Evolutionary conservation across 2,113 vertebrate genomes (phyloP).

Genomic region (Melanostigma gelatinosum): DNA sequence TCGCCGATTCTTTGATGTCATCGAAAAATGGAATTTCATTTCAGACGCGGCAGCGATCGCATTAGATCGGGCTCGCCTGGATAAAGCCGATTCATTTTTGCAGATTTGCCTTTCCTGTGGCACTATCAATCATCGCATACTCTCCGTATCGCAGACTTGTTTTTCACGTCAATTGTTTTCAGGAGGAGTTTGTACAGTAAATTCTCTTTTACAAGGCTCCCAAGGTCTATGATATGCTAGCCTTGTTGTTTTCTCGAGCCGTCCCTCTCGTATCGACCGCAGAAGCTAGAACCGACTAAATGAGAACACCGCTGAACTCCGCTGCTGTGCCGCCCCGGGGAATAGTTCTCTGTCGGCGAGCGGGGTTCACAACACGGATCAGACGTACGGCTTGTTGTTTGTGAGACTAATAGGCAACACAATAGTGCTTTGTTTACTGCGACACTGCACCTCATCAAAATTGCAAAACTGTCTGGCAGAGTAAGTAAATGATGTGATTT

Average conservation of each 20-base stretch:
- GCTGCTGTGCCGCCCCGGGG: slow-evolving; percentile 69
- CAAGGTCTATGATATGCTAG: slow-evolving; percentile 61
- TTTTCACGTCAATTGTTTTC: slow-evolving; percentile 49
- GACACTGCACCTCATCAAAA: slow-evolving; percentile 60
- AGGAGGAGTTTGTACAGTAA: slow-evolving; percentile 60
- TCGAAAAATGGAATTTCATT: slow-evolving; percentile 74
- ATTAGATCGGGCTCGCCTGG: slow-evolving; percentile 70
- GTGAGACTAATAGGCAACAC: slow-evolving; percentile 65
- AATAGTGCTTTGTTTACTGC: slow-evolving; percentile 43
- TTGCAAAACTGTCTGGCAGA: slow-evolving; percentile 36
- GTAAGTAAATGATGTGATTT: slow-evolving; percentile 4
- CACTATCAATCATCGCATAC: slow-evolving; percentile 58
- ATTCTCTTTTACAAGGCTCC: slow-evolving; percentile 74
- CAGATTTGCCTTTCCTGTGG: slow-evolving; percentile 66
- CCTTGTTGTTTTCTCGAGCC: slow-evolving; percentile 54
- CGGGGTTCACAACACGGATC: slow-evolving; percentile 75
- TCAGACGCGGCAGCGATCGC: slow-evolving; percentile 63
- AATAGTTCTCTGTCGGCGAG: slow-evolving; percentile 77
- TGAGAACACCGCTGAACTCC: slow-evolving; percentile 73
- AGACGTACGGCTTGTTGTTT: slow-evolving; percentile 57
- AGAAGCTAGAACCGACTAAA: slow-evolving; percentile 54
- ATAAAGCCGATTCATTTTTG: slow-evolving; percentile 72
- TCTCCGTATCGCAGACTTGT: slow-evolving; percentile 42
- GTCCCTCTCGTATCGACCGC: slow-evolving; percentile 54
- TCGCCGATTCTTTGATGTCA: slow-evolving; percentile 64